Conservation (phyloP, 2,113 vertebrate species). For the Mustela nigripes region DNA sequence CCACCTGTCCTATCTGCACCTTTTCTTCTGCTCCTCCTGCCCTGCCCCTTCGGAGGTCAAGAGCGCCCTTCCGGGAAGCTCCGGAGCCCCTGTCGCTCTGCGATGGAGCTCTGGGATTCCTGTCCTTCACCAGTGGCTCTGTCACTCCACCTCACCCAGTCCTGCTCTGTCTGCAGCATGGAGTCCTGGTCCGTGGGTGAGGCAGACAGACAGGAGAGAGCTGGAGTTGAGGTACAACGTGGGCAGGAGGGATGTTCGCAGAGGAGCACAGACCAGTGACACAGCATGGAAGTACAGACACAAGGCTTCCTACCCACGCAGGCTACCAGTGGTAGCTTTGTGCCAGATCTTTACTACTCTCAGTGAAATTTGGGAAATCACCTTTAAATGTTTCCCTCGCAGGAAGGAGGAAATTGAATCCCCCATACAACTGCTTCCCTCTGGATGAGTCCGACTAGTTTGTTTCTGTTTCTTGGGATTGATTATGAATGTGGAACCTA, state of each 20-base stretch:
- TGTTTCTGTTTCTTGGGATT: background rate
- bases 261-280: background rate
- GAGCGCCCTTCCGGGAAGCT: background rate
- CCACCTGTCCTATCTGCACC: background rate
- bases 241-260: accelerated
- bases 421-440: background rate
- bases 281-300: background rate
- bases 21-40: background rate
- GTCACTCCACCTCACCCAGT: background rate
- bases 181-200: background rate
- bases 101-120: background rate
- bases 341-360: background rate
- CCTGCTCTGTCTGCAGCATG: background rate
- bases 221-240: background rate
- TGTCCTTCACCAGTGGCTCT: accelerated
- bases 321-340: background rate
- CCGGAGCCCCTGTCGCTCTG: background rate
- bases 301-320: background rate
- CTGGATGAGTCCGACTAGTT: background rate
- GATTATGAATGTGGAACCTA: background rate
- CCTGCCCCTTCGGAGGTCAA: background rate
- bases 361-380: constrained; percentile 18
- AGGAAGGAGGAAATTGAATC: background rate
- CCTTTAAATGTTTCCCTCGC: background rate
- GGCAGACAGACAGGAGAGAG: background rate